Conservation (phyloP, 2,888 invertebrate species). For the Pimpla rufipes region DNA sequence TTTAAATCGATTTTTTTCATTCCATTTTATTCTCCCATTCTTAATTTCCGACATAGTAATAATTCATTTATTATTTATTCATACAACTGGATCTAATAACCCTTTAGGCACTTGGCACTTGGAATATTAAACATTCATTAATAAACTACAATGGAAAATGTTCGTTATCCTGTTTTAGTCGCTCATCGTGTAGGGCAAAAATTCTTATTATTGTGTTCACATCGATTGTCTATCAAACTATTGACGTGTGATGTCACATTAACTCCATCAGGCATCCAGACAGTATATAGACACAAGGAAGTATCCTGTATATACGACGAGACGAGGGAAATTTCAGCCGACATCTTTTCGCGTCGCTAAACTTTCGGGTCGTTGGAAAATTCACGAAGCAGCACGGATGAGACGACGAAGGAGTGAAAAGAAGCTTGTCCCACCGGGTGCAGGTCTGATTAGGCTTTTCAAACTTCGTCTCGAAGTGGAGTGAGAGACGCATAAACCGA, state of each 20-base stretch:
- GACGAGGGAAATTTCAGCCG: slow-evolving; percentile 31
- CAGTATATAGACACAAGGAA: background rate
- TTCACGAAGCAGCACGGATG: slow-evolving; percentile 6
- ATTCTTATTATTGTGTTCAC: background rate
- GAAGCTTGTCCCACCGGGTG: slow-evolving; percentile 45
- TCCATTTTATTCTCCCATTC: slow-evolving; percentile 92
- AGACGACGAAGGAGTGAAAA: slow-evolving; percentile 28
- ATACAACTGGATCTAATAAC: slow-evolving; percentile 90
- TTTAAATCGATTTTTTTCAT: slow-evolving; percentile 91
- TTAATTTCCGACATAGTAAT: slow-evolving; percentile 88
- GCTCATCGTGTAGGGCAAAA: too few relatives aligned
- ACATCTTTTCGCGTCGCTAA: slow-evolving; percentile 11
- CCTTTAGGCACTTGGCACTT: too few relatives aligned
- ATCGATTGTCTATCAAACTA: background rate
- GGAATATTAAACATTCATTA: too few relatives aligned
- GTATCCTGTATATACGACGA: background rate
- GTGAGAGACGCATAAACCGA: slow-evolving; percentile 32
- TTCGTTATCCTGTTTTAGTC: too few relatives aligned
- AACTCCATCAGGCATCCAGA: background rate
- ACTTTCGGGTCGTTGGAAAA: slow-evolving; percentile 42
- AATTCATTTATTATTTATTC: slow-evolving; percentile 89
- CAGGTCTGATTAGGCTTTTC: slow-evolving; percentile 62
- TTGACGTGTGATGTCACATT: background rate
- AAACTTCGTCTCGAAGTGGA: slow-evolving; percentile 49
- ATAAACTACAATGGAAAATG: too few relatives aligned